phyloP scores from a whole-genome alignment of 2,797 vertebrate species.

The Danio aesculapii region DNA sequence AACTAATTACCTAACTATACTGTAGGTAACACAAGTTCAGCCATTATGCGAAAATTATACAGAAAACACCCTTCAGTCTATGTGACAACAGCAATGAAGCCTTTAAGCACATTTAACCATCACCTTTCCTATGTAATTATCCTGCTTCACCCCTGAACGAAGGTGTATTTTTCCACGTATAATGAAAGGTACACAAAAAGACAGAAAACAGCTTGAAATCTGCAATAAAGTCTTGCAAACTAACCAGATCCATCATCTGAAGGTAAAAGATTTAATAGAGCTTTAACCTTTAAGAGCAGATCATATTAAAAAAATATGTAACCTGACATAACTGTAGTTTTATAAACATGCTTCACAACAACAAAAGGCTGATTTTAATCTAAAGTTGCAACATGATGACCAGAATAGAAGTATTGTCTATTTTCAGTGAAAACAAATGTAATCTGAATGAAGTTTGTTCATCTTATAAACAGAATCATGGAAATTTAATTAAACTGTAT shows the following conservation, averaged over 20 bases:
- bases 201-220: neutral
- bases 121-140: constrained; percentile 44
- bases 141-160: constrained; percentile 17
- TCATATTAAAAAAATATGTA: neutral
- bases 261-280: neutral
- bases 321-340: neutral
- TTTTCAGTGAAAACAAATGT: too few relatives aligned
- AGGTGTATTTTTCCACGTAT: constrained; percentile 49
- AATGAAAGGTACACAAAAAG: constrained; percentile 36
- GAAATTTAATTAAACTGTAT: too few relatives aligned
- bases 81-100: constrained; percentile 27
- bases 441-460: too few relatives aligned
- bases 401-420: neutral
- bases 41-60: neutral
- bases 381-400: neutral
- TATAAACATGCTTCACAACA: neutral
- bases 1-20: neutral
- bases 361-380: neutral
- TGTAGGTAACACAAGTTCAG: neutral
- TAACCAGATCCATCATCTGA: neutral
- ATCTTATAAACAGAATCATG: too few relatives aligned
- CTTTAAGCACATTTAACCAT: constrained; percentile 38
- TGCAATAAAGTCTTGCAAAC: neutral
- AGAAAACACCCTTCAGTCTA: constrained; percentile 29
- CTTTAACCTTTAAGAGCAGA: neutral